Evolutionary conservation across 2,888 invertebrate genomes (phyloP), one percentile per base, ranked within the genome.

Genomic region (Neoscelio sp.): DNA sequence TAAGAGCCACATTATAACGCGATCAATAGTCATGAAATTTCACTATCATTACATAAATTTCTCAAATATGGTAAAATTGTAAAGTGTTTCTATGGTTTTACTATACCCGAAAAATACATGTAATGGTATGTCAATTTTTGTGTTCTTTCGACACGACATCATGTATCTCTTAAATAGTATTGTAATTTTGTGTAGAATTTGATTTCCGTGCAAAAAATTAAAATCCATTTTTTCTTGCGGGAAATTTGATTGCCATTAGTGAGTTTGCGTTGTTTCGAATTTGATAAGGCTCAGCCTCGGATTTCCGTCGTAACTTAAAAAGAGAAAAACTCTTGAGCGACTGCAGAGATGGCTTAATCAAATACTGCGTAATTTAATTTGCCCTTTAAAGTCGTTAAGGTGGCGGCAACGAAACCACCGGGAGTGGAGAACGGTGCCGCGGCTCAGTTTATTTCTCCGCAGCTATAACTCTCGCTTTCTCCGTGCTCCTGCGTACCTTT

Each of bases 351-450:
- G 54, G 74, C 81, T 82, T 83, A 84, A 85, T 86, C 83, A 81
- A 84, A 84, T 83, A 68, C 73, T 70, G 79, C 56, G 80, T 84
- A 82, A 84, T 82, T 83, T 76, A 78, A 85, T 85, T 84, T 78
- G 82, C 77, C 80, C 79, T 78, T 81, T 80, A 78, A 77, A 70
- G 71, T 78, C 50, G 33, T 70, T 71, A 74, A 62, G 60, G 76
- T 56, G 71, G 54, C 54, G 81, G 82, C 40, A 84, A 78, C 83
- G 81, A 85, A 84, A 83, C 84, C 82, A 33, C 80, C 54, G 81
- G 44, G 80, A 80, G 78, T 73, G 75, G 67, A 68, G 46, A 79
- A 64, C 52, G 58, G 50, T 77, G 68, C 30, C 64, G 18, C 54
- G 58, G 71, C 48, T 64, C 50, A 65, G 78, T 82, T 80, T 79